Evolutionary conservation across 2,113 vertebrate species (phyloP).

Genomic region (Ifrita kowaldi): DNA sequence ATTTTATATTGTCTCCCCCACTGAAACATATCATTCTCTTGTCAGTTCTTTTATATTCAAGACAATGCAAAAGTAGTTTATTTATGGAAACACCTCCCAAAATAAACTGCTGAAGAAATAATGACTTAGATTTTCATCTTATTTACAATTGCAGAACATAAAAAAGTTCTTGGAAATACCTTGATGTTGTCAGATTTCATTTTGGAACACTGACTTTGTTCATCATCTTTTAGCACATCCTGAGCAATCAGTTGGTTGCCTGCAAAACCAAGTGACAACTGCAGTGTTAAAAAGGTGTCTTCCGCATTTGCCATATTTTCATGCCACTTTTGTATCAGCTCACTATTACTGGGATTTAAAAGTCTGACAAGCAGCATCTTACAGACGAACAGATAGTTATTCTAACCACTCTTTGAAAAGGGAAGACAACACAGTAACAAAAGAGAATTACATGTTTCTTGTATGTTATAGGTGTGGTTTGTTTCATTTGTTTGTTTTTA

Average conservation of each 20-base stretch:
- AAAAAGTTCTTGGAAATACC: constrained; percentile 42
- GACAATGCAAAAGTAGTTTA: not conserved
- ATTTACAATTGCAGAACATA: not conserved
- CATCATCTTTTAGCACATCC: constrained; percentile 19
- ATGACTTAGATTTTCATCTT: not conserved
- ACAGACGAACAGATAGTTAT: not conserved
- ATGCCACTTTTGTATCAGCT: not conserved
- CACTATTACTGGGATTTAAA: not conserved
- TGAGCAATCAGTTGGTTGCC: constrained; percentile 35
- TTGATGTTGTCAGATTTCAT: not conserved
- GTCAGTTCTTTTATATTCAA: not conserved
- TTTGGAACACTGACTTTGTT: constrained; percentile 13
- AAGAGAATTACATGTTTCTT: not conserved
- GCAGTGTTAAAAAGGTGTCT: not conserved
- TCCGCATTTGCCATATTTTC: not conserved
- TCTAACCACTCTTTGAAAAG: not conserved
- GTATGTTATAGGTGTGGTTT: not conserved
- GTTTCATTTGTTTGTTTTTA: not conserved
- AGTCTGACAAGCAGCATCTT: not conserved
- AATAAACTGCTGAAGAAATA: not conserved
- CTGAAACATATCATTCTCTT: not conserved
- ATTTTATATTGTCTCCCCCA: not conserved
- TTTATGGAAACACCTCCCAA: not conserved
- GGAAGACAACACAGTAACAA: not conserved
- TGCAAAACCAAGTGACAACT: constrained; percentile 39